These are phyloP conservation scores for Itoplectis maculator DNA, from an alignment of 2,888 invertebrate species.

Conservation along the genomic window DNA sequence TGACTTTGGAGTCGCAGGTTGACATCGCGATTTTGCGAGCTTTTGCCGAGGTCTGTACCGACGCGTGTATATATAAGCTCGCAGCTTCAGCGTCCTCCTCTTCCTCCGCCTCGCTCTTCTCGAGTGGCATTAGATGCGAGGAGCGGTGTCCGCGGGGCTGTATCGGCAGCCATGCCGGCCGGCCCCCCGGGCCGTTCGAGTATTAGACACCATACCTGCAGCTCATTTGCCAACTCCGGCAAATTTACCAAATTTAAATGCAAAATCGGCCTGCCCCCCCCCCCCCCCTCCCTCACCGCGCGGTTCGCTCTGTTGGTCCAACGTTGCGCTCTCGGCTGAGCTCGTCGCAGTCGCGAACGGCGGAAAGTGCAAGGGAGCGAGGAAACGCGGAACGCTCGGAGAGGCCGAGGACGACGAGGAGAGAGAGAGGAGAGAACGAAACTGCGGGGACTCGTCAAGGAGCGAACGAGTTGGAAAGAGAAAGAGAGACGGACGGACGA, in stretches of 20 bases:
- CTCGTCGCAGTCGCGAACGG: constrained; percentile 44
- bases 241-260: constrained; percentile 84
- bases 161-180: constrained; percentile 76
- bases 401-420: constrained; percentile 29
- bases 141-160: constrained; percentile 66
- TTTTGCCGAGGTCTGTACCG: constrained; percentile 70
- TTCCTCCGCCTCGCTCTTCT: constrained; percentile 65
- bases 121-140: constrained; percentile 78
- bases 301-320: constrained; percentile 67
- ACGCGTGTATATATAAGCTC: constrained; percentile 51
- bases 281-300: too few species aligned
- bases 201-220: constrained; percentile 82
- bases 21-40: not conserved
- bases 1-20: not conserved
- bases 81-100: constrained; percentile 51
- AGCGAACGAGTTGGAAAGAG: constrained; percentile 61
- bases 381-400: constrained; percentile 53
- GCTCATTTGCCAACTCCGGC: constrained; percentile 84
- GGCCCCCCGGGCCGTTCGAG: constrained; percentile 73
- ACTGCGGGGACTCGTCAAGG: constrained; percentile 49
- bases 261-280: constrained; percentile 81
- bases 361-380: constrained; percentile 62
- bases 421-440: constrained; percentile 58
- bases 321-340: constrained; percentile 16
- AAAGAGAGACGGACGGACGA: constrained; percentile 11